Conservation (phyloP, 2,888 invertebrate species). For the Drosophila kambysellisi region DNA sequence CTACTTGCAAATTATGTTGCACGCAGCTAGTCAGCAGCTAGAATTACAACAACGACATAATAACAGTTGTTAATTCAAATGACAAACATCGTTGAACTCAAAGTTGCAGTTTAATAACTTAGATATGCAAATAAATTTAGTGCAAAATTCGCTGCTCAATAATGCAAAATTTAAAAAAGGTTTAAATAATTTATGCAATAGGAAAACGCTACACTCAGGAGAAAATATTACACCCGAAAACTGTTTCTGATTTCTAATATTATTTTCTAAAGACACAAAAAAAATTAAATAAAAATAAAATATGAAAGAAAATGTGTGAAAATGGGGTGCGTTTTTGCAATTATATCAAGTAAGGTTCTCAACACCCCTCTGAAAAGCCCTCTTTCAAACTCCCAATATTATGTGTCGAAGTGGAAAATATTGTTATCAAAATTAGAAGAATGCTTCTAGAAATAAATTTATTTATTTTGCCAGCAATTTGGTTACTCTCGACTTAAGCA, state of each 20-base stretch:
- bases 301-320: not conserved
- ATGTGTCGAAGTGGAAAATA: not conserved
- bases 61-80: conserved; percentile 49
- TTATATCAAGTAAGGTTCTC: not conserved
- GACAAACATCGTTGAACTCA: conserved; percentile 30
- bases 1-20: conserved; percentile 37
- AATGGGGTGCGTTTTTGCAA: not conserved
- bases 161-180: conserved; percentile 25
- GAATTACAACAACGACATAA: conserved; percentile 23
- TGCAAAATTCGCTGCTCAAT: conserved; percentile 13
- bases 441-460: not conserved
- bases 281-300: not conserved
- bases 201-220: too few species aligned
- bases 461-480: not conserved
- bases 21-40: conserved; percentile 16
- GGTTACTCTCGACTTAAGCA: not conserved
- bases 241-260: not conserved
- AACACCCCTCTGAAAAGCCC: not conserved
- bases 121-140: not conserved
- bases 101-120: not conserved
- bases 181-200: not conserved
- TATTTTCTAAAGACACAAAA: not conserved
- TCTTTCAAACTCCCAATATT: not conserved
- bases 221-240: not conserved
- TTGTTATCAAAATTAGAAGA: not conserved